A percentile compares a stretch with the other conserved stretches of the same genome.
These are phyloP conservation scores for Macrotus californicus DNA, from an alignment of 2,113 vertebrate species.

Conservation along the genomic window DNA sequence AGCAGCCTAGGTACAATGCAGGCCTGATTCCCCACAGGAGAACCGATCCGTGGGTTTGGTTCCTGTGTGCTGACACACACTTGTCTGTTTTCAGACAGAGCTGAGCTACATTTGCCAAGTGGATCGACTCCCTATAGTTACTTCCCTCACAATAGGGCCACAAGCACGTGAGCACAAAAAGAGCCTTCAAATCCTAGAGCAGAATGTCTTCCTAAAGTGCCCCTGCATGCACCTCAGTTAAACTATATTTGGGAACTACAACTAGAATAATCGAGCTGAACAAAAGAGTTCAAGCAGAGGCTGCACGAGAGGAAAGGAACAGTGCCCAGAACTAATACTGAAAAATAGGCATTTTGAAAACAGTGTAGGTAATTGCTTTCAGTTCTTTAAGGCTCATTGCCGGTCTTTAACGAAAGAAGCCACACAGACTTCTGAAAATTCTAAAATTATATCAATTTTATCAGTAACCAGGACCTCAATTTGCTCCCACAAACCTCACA, in stretches of 20 bases:
- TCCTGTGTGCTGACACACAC: too few relatives aligned
- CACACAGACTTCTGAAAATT: slow-evolving; percentile 32
- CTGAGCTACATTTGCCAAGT: too few relatives aligned
- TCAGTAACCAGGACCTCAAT: slow-evolving; percentile 41
- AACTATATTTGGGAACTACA: not conserved
- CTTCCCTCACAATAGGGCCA: not conserved
- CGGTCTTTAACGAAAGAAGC: not conserved
- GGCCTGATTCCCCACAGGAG: too few relatives aligned
- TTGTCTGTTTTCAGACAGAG: too few relatives aligned
- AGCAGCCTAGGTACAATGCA: too few relatives aligned
- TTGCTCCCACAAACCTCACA: slow-evolving; percentile 32
- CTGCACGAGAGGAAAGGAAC: not conserved
- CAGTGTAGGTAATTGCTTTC: not conserved
- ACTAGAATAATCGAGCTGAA: not conserved
- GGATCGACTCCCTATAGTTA: too few relatives aligned
- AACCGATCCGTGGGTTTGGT: too few relatives aligned
- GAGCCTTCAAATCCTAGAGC: not conserved
- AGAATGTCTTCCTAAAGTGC: not conserved
- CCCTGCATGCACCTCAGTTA: not conserved
- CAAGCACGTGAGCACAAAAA: not conserved
- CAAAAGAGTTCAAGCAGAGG: not conserved
- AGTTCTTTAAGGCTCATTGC: not conserved
- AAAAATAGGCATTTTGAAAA: slow-evolving; percentile 17
- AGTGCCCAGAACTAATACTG: not conserved
- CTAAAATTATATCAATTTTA: slow-evolving; percentile 50